phyloP scores from a whole-genome alignment of 2,113 vertebrate species.

The Callaeas wilsoni region DNA sequence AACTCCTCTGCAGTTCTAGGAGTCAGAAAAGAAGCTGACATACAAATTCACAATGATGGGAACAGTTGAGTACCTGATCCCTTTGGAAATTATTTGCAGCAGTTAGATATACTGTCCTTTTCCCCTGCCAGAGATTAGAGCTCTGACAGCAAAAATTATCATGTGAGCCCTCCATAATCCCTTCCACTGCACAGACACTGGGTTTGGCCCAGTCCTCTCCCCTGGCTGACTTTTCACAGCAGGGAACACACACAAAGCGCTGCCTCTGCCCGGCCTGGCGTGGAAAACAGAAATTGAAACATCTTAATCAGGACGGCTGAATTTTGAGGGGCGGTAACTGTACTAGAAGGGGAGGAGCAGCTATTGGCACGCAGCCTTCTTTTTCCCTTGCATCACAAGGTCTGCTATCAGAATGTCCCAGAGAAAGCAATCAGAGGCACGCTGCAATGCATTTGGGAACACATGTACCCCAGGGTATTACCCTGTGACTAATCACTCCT shows the following conservation, averaged over 20 bases:
- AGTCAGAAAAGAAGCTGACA: background rate
- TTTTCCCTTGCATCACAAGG: background rate
- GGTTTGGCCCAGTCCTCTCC: background rate
- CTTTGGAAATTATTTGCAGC: background rate
- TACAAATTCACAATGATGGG: background rate
- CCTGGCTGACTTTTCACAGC: background rate
- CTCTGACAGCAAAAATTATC: background rate
- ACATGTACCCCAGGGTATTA: rapidly evolving
- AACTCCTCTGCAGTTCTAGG: background rate
- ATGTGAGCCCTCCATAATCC: background rate
- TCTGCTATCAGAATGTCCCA: background rate
- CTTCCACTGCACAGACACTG: background rate
- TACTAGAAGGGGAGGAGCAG: background rate
- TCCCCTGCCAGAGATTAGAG: background rate
- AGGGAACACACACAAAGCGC: background rate
- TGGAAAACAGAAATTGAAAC: background rate
- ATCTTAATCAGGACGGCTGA: background rate
- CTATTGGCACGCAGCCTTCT: background rate
- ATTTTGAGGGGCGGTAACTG: rapidly evolving
- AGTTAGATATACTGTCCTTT: background rate
- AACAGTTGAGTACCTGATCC: background rate
- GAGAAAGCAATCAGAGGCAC: background rate
- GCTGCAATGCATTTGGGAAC: background rate
- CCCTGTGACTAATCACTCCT: background rate
- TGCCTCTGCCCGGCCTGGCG: background rate